Percentiles rank a stretch among this genome's conserved stretches.
Evolutionary conservation across 2,888 invertebrate genomes (phyloP).

Genomic region (Caenorhabditis drosophilae): DNA sequence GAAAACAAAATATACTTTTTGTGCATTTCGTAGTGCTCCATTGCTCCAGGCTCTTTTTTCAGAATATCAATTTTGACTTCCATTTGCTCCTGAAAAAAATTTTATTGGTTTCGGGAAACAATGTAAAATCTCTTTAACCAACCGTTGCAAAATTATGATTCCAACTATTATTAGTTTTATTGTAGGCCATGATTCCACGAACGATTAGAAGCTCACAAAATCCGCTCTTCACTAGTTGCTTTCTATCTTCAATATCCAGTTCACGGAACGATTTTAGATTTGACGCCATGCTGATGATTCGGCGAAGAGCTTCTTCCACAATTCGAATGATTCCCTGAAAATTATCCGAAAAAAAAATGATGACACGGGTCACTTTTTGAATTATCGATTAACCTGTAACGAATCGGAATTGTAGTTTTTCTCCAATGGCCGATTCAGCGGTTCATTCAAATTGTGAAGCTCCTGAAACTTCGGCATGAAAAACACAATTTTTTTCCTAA

Average conservation of each 20-base stretch:
- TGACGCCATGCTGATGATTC: conserved; percentile 77
- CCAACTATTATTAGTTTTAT: conserved; percentile 87
- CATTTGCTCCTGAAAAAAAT: conserved; percentile 35
- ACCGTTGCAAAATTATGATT: conserved; percentile 72
- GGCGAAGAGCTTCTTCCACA: conserved; percentile 87
- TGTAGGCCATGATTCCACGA: conserved; percentile 88
- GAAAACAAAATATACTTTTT: conserved; percentile 75
- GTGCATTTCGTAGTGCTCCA: conserved; percentile 84
- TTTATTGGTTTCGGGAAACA: too few species aligned
- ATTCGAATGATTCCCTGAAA: conserved; percentile 70
- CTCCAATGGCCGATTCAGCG: conserved; percentile 26
- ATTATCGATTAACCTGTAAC: neutral
- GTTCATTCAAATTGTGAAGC: conserved; percentile 26
- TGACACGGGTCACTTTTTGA: neutral
- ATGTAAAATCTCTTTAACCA: conserved; percentile 27
- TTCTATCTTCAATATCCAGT: conserved; percentile 92
- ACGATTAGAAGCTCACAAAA: conserved; percentile 96
- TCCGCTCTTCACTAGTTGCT: conserved; percentile 85
- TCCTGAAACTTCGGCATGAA: too few species aligned
- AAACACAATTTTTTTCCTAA: too few species aligned
- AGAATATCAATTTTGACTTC: conserved; percentile 83
- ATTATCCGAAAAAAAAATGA: too few species aligned
- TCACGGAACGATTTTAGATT: conserved; percentile 81
- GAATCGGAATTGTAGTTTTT: conserved; percentile 16
- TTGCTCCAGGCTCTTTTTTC: conserved; percentile 79